Percentiles rank a stretch among this genome's conserved stretches.
Evolutionary conservation across 2,888 invertebrate genomes (phyloP).

Genomic region (Orthosia gracilis): DNA sequence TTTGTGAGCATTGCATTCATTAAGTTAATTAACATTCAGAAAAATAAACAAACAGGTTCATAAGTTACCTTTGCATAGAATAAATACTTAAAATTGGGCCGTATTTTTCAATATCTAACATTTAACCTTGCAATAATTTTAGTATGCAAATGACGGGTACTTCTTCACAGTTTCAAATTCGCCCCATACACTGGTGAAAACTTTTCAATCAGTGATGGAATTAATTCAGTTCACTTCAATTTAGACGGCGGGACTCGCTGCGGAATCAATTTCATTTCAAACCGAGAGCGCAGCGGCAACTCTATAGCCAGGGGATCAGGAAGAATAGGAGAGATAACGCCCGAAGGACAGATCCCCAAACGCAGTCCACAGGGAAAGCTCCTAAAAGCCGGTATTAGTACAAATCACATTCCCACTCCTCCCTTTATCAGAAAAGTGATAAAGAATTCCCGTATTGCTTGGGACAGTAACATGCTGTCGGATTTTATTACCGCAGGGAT

Average conservation of each 20-base stretch:
- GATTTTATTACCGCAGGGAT: slow-evolving; percentile 70
- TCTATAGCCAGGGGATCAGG: slow-evolving; percentile 72
- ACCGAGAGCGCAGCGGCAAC: slow-evolving; percentile 70
- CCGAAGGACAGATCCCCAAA: slow-evolving; percentile 71
- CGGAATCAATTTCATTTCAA: slow-evolving; percentile 80
- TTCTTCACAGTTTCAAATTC: slow-evolving; percentile 48
- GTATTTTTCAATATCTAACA: not conserved
- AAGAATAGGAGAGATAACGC: slow-evolving; percentile 72
- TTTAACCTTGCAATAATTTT: slow-evolving; percentile 13
- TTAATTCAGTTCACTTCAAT: slow-evolving; percentile 83
- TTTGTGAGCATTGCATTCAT: slow-evolving; percentile 4
- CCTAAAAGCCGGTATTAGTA: slow-evolving; percentile 80
- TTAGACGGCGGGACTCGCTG: slow-evolving; percentile 68
- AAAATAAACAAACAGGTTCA: slow-evolving; percentile 7
- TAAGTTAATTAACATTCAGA: slow-evolving; percentile 25
- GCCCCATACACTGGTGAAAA: slow-evolving; percentile 59
- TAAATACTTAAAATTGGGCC: not conserved
- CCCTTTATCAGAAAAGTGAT: slow-evolving; percentile 75
- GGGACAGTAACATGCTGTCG: slow-evolving; percentile 69
- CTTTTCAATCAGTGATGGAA: slow-evolving; percentile 81
- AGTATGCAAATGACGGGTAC: slow-evolving; percentile 18
- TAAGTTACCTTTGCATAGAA: slow-evolving; percentile 2
- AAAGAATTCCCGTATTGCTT: slow-evolving; percentile 73
- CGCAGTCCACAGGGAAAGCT: slow-evolving; percentile 75
- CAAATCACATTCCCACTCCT: slow-evolving; percentile 74